These are phyloP conservation scores for Yponomeuta malinellus DNA, from an alignment of 2,888 invertebrate genomes.

Conservation along the genomic window DNA sequence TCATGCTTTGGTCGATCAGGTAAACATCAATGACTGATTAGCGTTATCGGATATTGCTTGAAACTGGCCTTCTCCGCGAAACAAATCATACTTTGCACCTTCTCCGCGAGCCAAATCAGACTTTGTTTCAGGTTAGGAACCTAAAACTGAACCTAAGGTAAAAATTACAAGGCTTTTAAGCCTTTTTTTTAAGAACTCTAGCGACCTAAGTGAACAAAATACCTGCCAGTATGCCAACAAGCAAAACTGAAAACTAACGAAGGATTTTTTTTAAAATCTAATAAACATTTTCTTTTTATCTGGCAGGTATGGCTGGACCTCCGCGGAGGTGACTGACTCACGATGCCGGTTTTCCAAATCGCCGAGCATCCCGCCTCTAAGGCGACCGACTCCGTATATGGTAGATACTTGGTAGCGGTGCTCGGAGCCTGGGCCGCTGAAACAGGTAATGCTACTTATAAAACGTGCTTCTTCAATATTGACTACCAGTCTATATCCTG, in stretches of 20 bases:
- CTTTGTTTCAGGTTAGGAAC: no score
- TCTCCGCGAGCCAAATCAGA: no score
- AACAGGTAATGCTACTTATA: slow-evolving; percentile 35
- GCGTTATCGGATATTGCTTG: no score
- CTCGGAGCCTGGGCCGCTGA: slow-evolving; percentile 62
- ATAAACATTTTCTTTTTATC: not conserved
- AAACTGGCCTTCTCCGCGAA: no score
- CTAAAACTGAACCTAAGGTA: no score
- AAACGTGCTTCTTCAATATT: not conserved
- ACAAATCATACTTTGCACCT: no score
- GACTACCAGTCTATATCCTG: not conserved
- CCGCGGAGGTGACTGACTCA: slow-evolving; percentile 33
- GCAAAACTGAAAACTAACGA: not conserved
- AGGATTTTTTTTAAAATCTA: not conserved
- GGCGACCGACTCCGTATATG: slow-evolving; percentile 45
- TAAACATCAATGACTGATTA: no score
- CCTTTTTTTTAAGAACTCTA: no score
- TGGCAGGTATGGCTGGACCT: slow-evolving; percentile 43
- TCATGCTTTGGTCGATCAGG: no score
- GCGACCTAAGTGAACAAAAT: not conserved
- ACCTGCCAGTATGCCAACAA: not conserved
- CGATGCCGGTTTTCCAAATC: slow-evolving; percentile 61
- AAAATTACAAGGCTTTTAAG: no score
- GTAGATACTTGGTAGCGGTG: slow-evolving; percentile 58
- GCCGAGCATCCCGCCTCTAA: slow-evolving; percentile 52